Evolutionary conservation across 2,888 invertebrate species (phyloP).

Genomic region (Hirtodrosophila confusa): DNA sequence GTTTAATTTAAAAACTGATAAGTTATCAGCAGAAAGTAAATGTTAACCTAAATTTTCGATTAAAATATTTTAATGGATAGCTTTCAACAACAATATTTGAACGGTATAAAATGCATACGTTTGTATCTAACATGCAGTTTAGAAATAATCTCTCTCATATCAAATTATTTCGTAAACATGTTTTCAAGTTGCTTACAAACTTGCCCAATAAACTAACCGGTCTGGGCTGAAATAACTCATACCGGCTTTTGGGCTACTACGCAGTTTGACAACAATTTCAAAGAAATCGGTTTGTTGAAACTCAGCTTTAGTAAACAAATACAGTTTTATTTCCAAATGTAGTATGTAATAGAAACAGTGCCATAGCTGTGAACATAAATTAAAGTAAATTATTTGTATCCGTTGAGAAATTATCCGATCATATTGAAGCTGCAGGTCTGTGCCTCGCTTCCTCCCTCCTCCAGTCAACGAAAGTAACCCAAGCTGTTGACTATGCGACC

Average conservation of each 20-base stretch:
- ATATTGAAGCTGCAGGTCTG: conserved; percentile 4
- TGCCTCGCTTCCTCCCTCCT: neutral
- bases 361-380: conserved; percentile 31
- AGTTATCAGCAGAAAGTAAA: conserved; percentile 5
- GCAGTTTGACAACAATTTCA: no score
- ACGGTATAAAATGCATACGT: neutral
- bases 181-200: no score
- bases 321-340: no score
- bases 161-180: neutral
- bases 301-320: no score
- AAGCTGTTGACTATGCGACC: conserved; percentile 25
- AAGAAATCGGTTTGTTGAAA: no score
- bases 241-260: no score
- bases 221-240: no score
- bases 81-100: no score
- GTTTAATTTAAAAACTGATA: neutral
- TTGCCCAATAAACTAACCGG: no score
- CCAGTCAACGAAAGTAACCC: neutral
- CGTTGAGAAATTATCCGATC: conserved; percentile 43
- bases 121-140: conserved; percentile 1
- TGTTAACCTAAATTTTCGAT: neutral
- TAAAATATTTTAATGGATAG: neutral
- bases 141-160: neutral
- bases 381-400: conserved; percentile 61
- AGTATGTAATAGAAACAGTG: neutral